These are phyloP conservation scores for Helarctos malayanus DNA, from an alignment of 2,797 vertebrate genomes.

Conservation along the genomic window DNA sequence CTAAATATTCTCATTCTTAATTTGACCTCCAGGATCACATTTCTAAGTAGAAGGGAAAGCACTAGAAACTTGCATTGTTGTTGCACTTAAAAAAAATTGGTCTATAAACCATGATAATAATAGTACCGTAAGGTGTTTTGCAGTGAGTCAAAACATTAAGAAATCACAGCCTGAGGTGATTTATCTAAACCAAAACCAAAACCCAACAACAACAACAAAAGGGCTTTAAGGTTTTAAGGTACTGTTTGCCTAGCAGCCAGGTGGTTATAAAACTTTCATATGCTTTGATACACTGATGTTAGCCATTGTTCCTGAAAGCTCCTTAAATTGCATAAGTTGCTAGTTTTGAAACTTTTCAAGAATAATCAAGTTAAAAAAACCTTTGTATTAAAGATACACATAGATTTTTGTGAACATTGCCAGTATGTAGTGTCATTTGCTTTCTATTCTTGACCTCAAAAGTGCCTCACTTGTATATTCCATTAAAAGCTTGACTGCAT, in stretches of 20 bases:
- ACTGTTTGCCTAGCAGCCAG: conserved; percentile 89
- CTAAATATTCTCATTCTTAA: conserved; percentile 56
- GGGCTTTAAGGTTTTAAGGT: conserved; percentile 76
- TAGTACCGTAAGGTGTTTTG: conserved; percentile 56
- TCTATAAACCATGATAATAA: conserved; percentile 26
- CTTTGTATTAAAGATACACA: conserved; percentile 92
- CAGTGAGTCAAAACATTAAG: conserved; percentile 51
- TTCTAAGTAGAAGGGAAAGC: conserved; percentile 66
- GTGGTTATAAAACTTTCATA: conserved; percentile 89
- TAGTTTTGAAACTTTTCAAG: conserved; percentile 88
- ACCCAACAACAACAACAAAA: neutral
- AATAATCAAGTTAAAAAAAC: conserved; percentile 90
- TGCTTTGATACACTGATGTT: conserved; percentile 93
- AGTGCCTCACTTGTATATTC: conserved; percentile 98
- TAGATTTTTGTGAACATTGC: conserved; percentile 88
- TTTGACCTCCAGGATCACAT: conserved; percentile 44
- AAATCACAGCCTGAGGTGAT: conserved; percentile 57
- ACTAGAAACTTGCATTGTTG: conserved; percentile 69
- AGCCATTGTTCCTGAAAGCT: conserved; percentile 88
- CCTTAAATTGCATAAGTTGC: conserved; percentile 88
- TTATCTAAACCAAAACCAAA: conserved; percentile 71
- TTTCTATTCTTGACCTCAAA: conserved; percentile 94
- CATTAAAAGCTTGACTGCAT: conserved; percentile 93
- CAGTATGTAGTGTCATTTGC: conserved; percentile 92
- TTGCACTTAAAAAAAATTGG: conserved; percentile 53